Base-by-base conservation (phyloP, 2,113 vertebrate species). In the Anseranas semipalmata region DNA sequence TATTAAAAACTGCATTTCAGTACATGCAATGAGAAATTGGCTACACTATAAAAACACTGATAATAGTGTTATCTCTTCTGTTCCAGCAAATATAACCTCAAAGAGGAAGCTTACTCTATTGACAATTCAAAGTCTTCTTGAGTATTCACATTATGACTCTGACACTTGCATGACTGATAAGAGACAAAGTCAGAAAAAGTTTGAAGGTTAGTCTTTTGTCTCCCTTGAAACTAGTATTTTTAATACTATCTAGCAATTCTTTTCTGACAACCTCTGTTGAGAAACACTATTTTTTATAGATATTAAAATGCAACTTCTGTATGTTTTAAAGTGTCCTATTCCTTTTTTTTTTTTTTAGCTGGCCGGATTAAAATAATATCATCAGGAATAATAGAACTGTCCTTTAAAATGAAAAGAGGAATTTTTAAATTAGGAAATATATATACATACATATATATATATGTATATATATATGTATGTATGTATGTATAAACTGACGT, bases 151-250 rank as follows among this genome's bases (percentile, higher is more conserved):
- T 97, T 97, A 95, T 86, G 88, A 90, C 79, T 97, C 92, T 96
- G 95, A 94, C 96, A 96, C 96, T 96, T 85, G 90, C 85, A 86
- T 94, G 95, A 95, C 92, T 96, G 97, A 98, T 97, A 97, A 97
- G 94, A 96, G 62, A 93, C 76, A 96, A 97, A 96, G 94, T 90
- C 88, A 94, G 87, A 94, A 96, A 95, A 97, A 97, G 95, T 97
- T 96, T 97, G 97, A 97, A 97, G 94, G 96, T 97, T 96, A 97
- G 55, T 96, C 89, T 93, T 95, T 96, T 96, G 88, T 92, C 78
- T 97, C 72, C 37, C 85, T 82, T 77, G 35, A 96, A 97, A 97
- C 35, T 79, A 73, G 68, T 77, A 67, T 71, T 95, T 94, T 96
- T 91, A 96, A 84, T 87, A 94, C 8, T 39, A 76, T 85, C 56